These are phyloP conservation scores for Dicrurus megarhynchus DNA, from an alignment of 2,113 vertebrate species.

Conservation along the genomic window DNA sequence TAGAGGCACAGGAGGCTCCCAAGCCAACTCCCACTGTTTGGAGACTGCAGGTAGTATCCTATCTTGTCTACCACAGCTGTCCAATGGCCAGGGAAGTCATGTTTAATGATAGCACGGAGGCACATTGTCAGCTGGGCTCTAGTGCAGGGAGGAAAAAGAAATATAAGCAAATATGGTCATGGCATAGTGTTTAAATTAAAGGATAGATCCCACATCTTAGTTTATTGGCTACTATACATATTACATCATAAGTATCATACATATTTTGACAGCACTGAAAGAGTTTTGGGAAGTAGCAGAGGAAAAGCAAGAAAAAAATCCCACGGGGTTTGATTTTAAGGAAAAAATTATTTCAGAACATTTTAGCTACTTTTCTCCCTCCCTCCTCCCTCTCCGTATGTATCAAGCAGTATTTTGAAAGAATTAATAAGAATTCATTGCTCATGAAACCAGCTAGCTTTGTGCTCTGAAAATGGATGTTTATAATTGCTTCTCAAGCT, in stretches of 20 bases:
- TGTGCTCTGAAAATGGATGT: background rate
- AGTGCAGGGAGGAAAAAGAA: background rate
- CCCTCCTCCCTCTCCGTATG: background rate
- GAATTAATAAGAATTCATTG: background rate
- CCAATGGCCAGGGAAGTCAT: constrained; percentile 96
- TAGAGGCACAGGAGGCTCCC: constrained; percentile 93
- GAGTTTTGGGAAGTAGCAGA: background rate
- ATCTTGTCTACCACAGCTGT: constrained; percentile 93
- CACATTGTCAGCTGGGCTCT: constrained; percentile 95
- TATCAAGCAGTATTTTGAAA: background rate
- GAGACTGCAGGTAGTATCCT: constrained; percentile 87
- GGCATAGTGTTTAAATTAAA: background rate
- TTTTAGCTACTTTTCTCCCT: background rate
- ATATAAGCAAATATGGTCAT: background rate
- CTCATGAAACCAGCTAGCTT: background rate
- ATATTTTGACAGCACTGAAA: background rate
- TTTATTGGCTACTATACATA: background rate
- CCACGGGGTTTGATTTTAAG: background rate
- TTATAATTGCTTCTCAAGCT: background rate
- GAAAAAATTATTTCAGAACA: background rate
- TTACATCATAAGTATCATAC: background rate
- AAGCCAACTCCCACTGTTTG: constrained; percentile 91
- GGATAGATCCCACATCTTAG: background rate
- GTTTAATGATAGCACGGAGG: constrained; percentile 91
- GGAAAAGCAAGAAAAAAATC: background rate